Evolutionary conservation across 2,888 invertebrate species (phyloP).

Genomic region (Drosophila kokeensis): DNA sequence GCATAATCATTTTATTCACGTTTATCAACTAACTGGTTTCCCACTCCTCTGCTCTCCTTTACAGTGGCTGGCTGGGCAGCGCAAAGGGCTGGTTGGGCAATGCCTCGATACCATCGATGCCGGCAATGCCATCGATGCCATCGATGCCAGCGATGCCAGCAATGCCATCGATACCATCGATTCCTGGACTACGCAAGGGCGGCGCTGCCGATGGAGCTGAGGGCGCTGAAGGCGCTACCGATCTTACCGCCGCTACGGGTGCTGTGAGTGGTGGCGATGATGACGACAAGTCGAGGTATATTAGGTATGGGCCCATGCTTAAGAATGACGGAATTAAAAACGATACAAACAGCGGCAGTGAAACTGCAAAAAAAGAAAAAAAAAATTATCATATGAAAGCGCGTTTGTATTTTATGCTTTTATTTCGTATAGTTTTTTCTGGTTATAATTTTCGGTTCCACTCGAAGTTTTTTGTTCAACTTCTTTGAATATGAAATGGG

Average conservation of each 20-base stretch:
- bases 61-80: slow-evolving; percentile 92
- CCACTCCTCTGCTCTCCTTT: slow-evolving; percentile 24
- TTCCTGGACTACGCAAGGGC: slow-evolving; percentile 91
- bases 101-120: slow-evolving; percentile 84
- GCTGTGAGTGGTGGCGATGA: slow-evolving; percentile 87
- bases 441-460: slow-evolving; percentile 8
- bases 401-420: slow-evolving; percentile 60
- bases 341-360: slow-evolving; percentile 50
- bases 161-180: slow-evolving; percentile 86
- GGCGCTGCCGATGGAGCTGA: slow-evolving; percentile 86
- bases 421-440: slow-evolving; percentile 5
- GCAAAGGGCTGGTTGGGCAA: slow-evolving; percentile 93
- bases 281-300: slow-evolving; percentile 95
- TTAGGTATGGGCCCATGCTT: slow-evolving; percentile 88
- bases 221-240: slow-evolving; percentile 62
- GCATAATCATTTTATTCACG: slow-evolving; percentile 27
- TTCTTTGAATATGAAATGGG: slow-evolving; percentile 21
- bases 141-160: slow-evolving; percentile 85
- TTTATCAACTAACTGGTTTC: slow-evolving; percentile 36
- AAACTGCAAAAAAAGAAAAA: slow-evolving; percentile 32
- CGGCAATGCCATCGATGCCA: slow-evolving; percentile 84
- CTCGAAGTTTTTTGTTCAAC: slow-evolving; percentile 29
- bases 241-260: slow-evolving; percentile 70
- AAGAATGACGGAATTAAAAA: slow-evolving; percentile 85
- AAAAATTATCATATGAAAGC: slow-evolving; percentile 31